Conservation (phyloP, 2,797 vertebrate species). For the Cyprinodon diabolis region DNA sequence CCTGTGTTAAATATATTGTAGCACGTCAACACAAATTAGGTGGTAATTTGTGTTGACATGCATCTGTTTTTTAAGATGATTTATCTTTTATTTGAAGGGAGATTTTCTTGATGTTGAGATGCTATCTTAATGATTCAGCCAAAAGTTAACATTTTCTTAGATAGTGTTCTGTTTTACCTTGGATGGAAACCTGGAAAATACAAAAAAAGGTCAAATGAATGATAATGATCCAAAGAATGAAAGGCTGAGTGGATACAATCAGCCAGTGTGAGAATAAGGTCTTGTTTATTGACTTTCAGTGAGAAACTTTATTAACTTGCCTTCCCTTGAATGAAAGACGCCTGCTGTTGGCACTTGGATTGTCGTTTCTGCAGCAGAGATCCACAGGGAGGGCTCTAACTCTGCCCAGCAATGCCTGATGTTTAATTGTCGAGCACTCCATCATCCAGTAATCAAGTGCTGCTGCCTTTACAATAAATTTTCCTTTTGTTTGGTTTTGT, state of each 20-base stretch:
- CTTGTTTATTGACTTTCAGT: conserved; percentile 83
- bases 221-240: conserved; percentile 11
- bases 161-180: conserved; percentile 15
- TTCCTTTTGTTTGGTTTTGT: conserved; percentile 75
- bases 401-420: conserved; percentile 71
- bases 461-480: conserved; percentile 77
- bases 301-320: conserved; percentile 84
- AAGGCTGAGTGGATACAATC: conserved; percentile 64
- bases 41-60: neutral
- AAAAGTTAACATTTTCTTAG: neutral
- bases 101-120: neutral
- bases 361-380: conserved; percentile 74
- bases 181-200: conserved; percentile 15
- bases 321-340: conserved; percentile 81
- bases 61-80: too few relatives aligned
- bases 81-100: too few relatives aligned
- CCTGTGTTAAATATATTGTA: neutral
- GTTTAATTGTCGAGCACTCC: conserved; percentile 76
- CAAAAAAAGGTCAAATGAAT: neutral
- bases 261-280: conserved; percentile 80
- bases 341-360: conserved; percentile 85
- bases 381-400: conserved; percentile 70
- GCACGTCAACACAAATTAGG: neutral
- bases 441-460: conserved; percentile 76
- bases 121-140: neutral